Evolutionary conservation across 2,797 vertebrate species (phyloP), one percentile per base, ranked within the genome.

Genomic region (Gymnodraco acuticeps): DNA sequence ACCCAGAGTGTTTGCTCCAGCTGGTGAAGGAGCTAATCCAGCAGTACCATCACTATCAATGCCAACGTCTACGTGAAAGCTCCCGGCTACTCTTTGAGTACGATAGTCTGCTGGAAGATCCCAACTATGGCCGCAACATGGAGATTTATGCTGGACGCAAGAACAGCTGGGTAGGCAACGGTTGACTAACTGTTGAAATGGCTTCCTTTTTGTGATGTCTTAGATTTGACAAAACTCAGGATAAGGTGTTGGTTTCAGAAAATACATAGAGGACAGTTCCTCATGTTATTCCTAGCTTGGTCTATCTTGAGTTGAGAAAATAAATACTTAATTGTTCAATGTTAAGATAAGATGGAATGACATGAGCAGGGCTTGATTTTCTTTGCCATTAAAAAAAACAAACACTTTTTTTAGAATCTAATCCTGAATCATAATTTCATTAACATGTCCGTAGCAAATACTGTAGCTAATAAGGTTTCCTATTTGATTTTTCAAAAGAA

Each of bases 41-140:
- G 88, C 98, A 99, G 80, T 99, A 99, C 92, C 97, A 99, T 86
- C 96, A 95, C 45, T 99, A 98, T 91, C 98, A 99, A 77, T 99
- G 97, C 88, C 95, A 97, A 87, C 95, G 98, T 61, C 95, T 99
- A 59, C 95, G 94, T 0, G 97, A 99, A 82, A 99, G 98, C 92
- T 99, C 98, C 59, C 95, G 98, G 59, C 96, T 99, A 86, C 97
- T 99, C 89, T 99, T 99, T 56, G 98, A 99, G 78, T 99, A 99
- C 43, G 97, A 98, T 87, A 98, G 98, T 60, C 94, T 99, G 71
- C 96, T 98, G 73, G 97, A 98, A 87, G 97, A 99, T 82, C 97
- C 97, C 1, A 95, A 94, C 73, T 99, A 97, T 45, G 94, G 97
- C 64, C 96, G 94, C 83, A 98, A 96, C 92, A 97, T 99, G 96